Evolutionary conservation across 2,888 invertebrate genomes (phyloP).

Genomic region (Sthenelais limicola): DNA sequence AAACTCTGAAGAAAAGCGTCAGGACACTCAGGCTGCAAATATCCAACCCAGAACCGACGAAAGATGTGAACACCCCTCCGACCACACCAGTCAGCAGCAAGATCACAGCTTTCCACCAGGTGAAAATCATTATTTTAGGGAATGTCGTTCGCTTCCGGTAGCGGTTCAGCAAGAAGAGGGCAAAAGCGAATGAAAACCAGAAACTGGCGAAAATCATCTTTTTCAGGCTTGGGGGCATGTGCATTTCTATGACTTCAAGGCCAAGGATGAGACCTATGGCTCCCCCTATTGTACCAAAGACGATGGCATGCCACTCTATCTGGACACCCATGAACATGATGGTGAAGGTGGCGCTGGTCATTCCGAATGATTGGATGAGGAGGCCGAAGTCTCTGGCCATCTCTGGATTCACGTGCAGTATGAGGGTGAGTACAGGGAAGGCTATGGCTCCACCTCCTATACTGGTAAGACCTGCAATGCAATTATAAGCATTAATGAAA

Average conservation of each 20-base stretch:
- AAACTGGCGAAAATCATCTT: slow-evolving; percentile 68
- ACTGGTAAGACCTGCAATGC: slow-evolving; percentile 10
- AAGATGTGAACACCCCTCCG: slow-evolving; percentile 64
- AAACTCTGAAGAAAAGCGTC: slow-evolving; percentile 49
- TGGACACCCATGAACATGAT: slow-evolving; percentile 12
- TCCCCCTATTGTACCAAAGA: slow-evolving; percentile 52
- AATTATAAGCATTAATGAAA: too few species aligned
- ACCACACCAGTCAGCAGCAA: slow-evolving; percentile 60
- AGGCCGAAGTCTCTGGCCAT: not conserved
- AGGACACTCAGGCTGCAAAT: slow-evolving; percentile 59
- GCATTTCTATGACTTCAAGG: slow-evolving; percentile 56
- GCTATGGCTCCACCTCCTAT: slow-evolving; percentile 8
- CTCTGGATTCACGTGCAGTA: not conserved
- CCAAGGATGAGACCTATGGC: slow-evolving; percentile 64
- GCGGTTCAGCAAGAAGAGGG: slow-evolving; percentile 64
- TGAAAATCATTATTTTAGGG: slow-evolving; percentile 45
- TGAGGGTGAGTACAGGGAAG: slow-evolving; percentile 3
- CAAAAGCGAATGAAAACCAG: slow-evolving; percentile 65
- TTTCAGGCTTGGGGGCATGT: slow-evolving; percentile 57
- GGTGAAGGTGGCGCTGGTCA: slow-evolving; percentile 6
- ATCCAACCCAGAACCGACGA: slow-evolving; percentile 65
- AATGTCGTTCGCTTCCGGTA: slow-evolving; percentile 55
- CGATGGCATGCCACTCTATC: not conserved
- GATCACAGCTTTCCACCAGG: slow-evolving; percentile 56
- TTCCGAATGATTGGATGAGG: not conserved